Evolutionary conservation across 2,797 vertebrate species (phyloP), one percentile per base, ranked within the genome.

Genomic region (Pterois miles): DNA sequence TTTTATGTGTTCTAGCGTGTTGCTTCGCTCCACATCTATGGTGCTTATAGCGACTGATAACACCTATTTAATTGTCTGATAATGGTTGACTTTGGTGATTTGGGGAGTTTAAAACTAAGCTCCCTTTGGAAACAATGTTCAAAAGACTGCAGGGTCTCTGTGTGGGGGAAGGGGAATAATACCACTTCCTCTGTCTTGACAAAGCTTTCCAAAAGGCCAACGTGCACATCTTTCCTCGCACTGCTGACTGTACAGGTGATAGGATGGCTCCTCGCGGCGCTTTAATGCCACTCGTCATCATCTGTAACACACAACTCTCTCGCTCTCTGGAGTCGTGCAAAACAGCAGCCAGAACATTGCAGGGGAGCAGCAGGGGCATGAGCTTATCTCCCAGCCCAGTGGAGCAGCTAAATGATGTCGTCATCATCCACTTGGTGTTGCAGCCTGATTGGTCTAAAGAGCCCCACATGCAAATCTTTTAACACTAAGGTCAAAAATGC

Each of bases 321-420:
- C 46, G n/a, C 89, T 91, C 85, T 87, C 82, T 68, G 76, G 82
- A 90, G 88, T 81, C 81, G 36, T 67, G 57, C 79, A 85, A 91
- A 54, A 90, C 88, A 85, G 83, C 88, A 90, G 84, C 85, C 84
- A 64, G 86, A 90, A 92, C 87, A 89, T 91, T 90, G 80, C 81
- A 71, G 83, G 89, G 89, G 88, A 91, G 90, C 91, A 90, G 91
- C 88, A 54, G 90, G 91, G 89, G 89, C 85, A 89, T 13, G 68
- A 88, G 88, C 88, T 90, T 92, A 92, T 93, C 91, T 93, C 87
- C 80, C 89, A 91, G 91, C 87, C 91, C 91, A 93, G 86, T 93
- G 93, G 91, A 94, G 92, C 93, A 94, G 91, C 89, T 93, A 93
- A 93, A 94, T 78, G 88, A 93, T 89, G 91, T 90, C 87, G 82